phyloP scores from a whole-genome alignment of 2,797 vertebrate genomes.

The Vireo griseus region DNA sequence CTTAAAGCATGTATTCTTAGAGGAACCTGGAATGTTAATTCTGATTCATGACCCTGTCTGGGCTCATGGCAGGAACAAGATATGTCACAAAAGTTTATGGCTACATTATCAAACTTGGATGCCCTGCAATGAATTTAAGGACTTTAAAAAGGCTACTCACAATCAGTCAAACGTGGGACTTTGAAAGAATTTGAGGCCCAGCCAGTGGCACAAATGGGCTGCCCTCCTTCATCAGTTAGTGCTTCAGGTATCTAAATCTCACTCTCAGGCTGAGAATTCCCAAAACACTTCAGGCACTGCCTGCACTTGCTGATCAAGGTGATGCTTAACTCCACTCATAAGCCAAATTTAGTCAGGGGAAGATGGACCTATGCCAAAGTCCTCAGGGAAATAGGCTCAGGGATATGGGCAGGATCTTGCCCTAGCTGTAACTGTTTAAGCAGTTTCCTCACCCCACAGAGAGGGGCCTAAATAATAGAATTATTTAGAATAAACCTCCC shows the following conservation, averaged over 20 bases:
- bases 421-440: neutral
- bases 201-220: neutral
- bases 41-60: neutral
- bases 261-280: neutral
- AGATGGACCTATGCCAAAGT: neutral
- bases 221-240: neutral
- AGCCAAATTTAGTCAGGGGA: neutral
- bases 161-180: neutral
- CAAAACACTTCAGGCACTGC: neutral
- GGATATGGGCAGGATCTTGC: neutral
- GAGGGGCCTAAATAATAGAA: neutral
- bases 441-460: neutral
- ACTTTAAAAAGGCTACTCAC: neutral
- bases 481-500: neutral
- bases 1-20: neutral
- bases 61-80: rapidly evolving
- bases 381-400: neutral
- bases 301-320: neutral
- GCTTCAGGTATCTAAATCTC: neutral
- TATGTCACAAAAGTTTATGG: neutral
- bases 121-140: neutral
- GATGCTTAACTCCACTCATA: neutral
- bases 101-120: neutral
- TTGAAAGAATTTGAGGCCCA: neutral
- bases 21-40: neutral